phyloP scores from a whole-genome alignment of 2,888 invertebrate species.

The Eupithecia subumbrata region DNA sequence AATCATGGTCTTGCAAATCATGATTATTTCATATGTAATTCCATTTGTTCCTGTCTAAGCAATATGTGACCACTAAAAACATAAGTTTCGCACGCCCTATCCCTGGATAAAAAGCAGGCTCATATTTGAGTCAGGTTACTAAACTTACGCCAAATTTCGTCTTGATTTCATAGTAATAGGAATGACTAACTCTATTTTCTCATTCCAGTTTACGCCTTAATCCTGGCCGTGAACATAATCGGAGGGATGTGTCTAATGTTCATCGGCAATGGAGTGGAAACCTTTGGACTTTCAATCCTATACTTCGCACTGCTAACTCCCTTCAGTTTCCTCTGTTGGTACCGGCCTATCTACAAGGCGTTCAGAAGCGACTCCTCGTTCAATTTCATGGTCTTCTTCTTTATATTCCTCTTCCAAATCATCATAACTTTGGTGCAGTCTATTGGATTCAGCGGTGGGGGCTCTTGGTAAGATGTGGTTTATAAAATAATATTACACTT shows the following conservation, averaged over 20 bases:
- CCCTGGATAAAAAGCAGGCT: background rate
- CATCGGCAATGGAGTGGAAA: slow-evolving; percentile 83
- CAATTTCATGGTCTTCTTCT: slow-evolving; percentile 99
- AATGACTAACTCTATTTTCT: background rate
- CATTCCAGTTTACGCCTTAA: slow-evolving; percentile 93
- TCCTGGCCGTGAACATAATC: slow-evolving; percentile 93
- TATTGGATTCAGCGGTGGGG: slow-evolving; percentile 92
- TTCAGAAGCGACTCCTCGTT: slow-evolving; percentile 99
- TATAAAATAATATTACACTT: background rate
- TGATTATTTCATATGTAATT: background rate
- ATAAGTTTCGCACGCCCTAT: background rate
- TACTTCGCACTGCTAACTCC: slow-evolving; percentile 96
- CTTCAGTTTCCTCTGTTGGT: slow-evolving; percentile 99
- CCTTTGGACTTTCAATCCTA: slow-evolving; percentile 94
- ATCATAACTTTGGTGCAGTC: slow-evolving; percentile 94
- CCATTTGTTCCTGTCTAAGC: background rate
- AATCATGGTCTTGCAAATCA: background rate
- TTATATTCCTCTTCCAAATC: slow-evolving; percentile 98
- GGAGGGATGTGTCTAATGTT: slow-evolving; percentile 93
- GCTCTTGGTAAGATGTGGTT: slow-evolving; percentile 90
- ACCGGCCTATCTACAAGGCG: slow-evolving; percentile 99
- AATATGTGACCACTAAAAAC: background rate
- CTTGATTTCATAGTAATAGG: background rate
- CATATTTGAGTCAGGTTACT: background rate
- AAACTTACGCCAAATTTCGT: background rate